phyloP scores from a whole-genome alignment of 2,888 invertebrate genomes.

The Xestia rhomboidea region DNA sequence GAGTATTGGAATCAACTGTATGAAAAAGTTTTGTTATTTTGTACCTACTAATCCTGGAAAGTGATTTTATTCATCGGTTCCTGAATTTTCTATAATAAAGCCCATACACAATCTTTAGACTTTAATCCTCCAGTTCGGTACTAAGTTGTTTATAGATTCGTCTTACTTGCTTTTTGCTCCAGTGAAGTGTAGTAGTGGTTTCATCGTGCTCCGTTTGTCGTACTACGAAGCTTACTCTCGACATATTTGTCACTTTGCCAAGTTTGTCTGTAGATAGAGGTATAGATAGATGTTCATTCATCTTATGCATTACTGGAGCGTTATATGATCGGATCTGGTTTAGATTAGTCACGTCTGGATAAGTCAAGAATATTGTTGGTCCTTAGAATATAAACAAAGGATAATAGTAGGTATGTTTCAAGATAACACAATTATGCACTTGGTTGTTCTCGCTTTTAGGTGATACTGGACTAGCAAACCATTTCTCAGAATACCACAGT shows the following conservation, averaged over 20 bases:
- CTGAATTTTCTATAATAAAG: not conserved
- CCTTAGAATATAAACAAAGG: too few relatives aligned
- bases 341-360: not conserved
- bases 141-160: not conserved
- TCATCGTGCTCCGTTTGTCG: constrained; percentile 13
- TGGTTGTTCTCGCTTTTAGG: too few relatives aligned
- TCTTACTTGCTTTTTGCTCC: constrained; percentile 6
- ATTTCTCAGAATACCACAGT: not conserved
- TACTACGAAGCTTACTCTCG: constrained; percentile 43
- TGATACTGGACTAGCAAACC: not conserved
- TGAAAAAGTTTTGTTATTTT: not conserved
- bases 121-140: not conserved
- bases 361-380: not conserved
- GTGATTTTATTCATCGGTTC: not conserved
- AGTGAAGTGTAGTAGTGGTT: not conserved
- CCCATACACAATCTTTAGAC: not conserved
- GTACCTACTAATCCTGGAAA: not conserved
- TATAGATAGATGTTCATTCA: constrained; percentile 33
- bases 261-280: constrained; percentile 4
- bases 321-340: not conserved
- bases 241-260: constrained; percentile 52
- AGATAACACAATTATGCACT: too few relatives aligned
- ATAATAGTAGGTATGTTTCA: not conserved
- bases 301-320: constrained; percentile 2
- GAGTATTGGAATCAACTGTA: not conserved